A percentile compares a stretch with the other conserved stretches of the same genome.
Conservation (phyloP, 2,113 vertebrate genomes). For the Podocnemis expansa region DNA sequence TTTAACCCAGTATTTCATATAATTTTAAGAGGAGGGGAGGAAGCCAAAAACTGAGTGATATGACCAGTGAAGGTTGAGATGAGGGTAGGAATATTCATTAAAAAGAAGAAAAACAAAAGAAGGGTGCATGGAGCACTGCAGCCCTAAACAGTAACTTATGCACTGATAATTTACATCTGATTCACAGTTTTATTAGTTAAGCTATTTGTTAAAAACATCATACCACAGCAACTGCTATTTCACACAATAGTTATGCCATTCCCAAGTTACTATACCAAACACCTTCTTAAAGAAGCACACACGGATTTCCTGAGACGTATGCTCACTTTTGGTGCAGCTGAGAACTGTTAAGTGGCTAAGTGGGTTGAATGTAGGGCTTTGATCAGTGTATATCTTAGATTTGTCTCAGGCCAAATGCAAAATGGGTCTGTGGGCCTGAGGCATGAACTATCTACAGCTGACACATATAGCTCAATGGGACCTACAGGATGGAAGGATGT, state of each 20-base stretch:
- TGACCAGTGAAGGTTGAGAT: background rate
- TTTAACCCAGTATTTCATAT: background rate
- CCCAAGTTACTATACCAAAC: background rate
- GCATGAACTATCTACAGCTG: background rate
- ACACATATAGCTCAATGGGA: background rate
- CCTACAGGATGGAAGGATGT: background rate
- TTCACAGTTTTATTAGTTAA: constrained; percentile 55
- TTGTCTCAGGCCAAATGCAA: background rate
- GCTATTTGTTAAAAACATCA: constrained; percentile 55
- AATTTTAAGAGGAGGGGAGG: constrained; percentile 23
- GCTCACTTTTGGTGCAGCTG: background rate
- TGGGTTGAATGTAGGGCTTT: background rate
- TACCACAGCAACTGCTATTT: constrained; percentile 46
- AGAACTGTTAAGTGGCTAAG: background rate
- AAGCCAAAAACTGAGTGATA: background rate
- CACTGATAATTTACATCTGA: constrained; percentile 52
- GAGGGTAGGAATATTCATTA: constrained; percentile 25
- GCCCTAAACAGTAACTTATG: constrained; percentile 55
- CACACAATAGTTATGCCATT: constrained; percentile 12
- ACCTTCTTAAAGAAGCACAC: constrained; percentile 6
- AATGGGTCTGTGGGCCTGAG: background rate
- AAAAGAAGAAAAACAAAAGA: constrained; percentile 44
- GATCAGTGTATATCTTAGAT: background rate
- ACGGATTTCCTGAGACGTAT: background rate
- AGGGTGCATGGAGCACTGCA: constrained; percentile 8